These are phyloP conservation scores for Crotalus horridus DNA, from an alignment of 2,113 vertebrate genomes.

Conservation along the genomic window DNA sequence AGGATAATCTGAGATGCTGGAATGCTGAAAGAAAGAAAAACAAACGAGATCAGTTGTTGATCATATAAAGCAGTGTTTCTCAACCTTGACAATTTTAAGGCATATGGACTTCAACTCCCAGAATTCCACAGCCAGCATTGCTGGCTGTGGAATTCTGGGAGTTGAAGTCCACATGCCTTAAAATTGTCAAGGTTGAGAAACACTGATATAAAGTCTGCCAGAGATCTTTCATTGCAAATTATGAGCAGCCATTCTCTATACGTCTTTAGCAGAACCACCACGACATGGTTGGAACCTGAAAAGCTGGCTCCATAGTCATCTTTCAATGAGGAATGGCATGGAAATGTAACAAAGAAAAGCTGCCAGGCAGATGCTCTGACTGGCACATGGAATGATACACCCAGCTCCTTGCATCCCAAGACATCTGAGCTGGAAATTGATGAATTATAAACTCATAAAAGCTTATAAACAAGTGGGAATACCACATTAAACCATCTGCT, in stretches of 20 bases:
- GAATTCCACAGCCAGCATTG: too few species aligned
- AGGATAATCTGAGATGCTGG: constrained; percentile 68
- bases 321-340: not conserved
- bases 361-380: not conserved
- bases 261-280: too few species aligned
- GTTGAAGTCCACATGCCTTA: too few species aligned
- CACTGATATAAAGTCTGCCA: not conserved
- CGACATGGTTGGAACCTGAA: not conserved
- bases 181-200: too few species aligned
- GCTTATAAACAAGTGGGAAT: not conserved
- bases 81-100: too few species aligned
- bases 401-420: not conserved
- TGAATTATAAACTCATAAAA: not conserved
- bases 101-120: too few species aligned
- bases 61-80: not conserved
- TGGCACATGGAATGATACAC: not conserved
- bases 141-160: too few species aligned
- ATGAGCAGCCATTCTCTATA: not conserved
- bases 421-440: not conserved
- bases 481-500: not conserved
- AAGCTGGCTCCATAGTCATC: not conserved
- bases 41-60: constrained; percentile 1
- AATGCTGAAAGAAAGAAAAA: constrained; percentile 69
- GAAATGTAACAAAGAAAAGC: not conserved
- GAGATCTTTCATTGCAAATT: not conserved